Base-by-base conservation (phyloP, 1,140 invertebrate genomes). In the Harlomillsia oculata region DNA sequence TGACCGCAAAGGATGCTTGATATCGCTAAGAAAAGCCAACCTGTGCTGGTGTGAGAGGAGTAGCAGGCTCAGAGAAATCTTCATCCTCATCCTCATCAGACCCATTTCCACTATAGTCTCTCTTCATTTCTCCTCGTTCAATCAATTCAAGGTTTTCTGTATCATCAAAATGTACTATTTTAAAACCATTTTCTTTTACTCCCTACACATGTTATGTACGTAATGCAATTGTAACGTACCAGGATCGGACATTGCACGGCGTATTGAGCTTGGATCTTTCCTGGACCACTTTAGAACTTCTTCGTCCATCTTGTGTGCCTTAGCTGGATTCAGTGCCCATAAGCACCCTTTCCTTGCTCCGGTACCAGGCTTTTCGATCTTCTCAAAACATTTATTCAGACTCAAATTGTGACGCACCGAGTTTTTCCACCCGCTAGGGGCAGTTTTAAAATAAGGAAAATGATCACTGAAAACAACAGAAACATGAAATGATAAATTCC, bases 341-440 rank as follows among this genome's bases (percentile, higher is more conserved):
- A 96, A 76, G 68, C 92, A 97, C 3, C 92, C 77, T 66, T 78
- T 79, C 44, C 77, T 69, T 18, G 56, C 53, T 32, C 56, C 85
- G 29, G 58, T 65, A 1, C 63, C 63, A 1, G 89, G 86, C 67
- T 94, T 93, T 68, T 96, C 92, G 53, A 96, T 94, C 72, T 97
- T 97, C 70, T 95, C 91, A 73, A 97, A 97, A 74, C 92, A 96
- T 73, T 97, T 97, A 74, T 97, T 97, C 55, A 97, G 72, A 59
- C 90, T 95, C 43, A 97, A 74, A 75, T 97, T 97, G 70, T 97
- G 94, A 59, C 93, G 77, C 1, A 97, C 93, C 1, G 91, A 95
- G 71, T 96, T 97, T 75, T 97, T 97, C 93, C 93, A 97, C 16
- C 92, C 93, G 70, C 87, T 92, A 36, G 92, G 91, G 3, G 93